These are phyloP conservation scores for Melikaiella ostensackeni DNA, from an alignment of 2,888 invertebrate genomes.

Conservation along the genomic window DNA sequence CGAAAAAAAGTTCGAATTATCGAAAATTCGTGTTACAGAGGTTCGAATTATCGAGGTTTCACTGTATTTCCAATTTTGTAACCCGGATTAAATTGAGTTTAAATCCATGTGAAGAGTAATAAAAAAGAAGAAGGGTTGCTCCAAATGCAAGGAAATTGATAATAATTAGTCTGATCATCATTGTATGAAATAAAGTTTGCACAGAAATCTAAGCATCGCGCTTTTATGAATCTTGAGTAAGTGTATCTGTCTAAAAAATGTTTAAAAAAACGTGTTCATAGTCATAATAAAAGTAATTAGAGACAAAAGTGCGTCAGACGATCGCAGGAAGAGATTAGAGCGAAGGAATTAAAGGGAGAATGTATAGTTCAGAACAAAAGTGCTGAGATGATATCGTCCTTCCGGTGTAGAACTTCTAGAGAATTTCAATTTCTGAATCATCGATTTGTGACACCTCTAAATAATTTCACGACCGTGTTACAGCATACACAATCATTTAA, in stretches of 20 bases:
- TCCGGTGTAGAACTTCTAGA: slow-evolving; percentile 13
- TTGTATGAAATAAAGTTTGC: slow-evolving; percentile 1
- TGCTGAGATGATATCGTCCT: slow-evolving; percentile 20
- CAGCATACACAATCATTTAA: not conserved
- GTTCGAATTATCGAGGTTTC: too few relatives aligned
- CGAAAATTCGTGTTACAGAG: too few relatives aligned
- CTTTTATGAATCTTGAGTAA: slow-evolving; percentile 5
- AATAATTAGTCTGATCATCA: slow-evolving; percentile 15
- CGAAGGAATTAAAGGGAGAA: not conserved
- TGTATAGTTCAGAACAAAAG: slow-evolving; percentile 32
- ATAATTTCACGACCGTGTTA: not conserved
- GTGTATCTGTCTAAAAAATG: not conserved
- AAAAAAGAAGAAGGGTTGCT: not conserved
- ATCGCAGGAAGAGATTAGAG: slow-evolving; percentile 25
- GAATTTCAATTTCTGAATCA: slow-evolving; percentile 21
- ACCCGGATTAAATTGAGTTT: not conserved
- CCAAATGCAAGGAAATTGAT: not conserved
- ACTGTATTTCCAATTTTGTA: not conserved
- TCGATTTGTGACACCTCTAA: slow-evolving; percentile 9
- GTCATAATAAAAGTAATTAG: slow-evolving; percentile 38
- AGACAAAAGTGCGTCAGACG: slow-evolving; percentile 31
- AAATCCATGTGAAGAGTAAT: not conserved
- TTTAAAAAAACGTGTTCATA: slow-evolving; percentile 9
- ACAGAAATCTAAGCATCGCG: not conserved
- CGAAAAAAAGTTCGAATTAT: too few relatives aligned